Evolutionary conservation across 1,140 invertebrate species (phyloP), one percentile per base, ranked within the genome.

Genomic region (Lepidotrigona ventralis): DNA sequence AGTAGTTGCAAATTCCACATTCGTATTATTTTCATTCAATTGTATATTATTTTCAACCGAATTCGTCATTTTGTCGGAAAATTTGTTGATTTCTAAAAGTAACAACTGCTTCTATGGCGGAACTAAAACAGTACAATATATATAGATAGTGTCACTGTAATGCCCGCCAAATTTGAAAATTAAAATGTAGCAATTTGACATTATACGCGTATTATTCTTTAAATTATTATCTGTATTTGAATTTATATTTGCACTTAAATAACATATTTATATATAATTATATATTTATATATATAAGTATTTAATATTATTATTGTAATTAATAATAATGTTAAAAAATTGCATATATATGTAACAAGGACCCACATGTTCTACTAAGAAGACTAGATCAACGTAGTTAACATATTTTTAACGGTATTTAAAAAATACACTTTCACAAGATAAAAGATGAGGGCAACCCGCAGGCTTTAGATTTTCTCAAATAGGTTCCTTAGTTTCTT

Each of bases 1-100:
- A n/a, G 85, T 70, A 21, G 88, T 83, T 6, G 93, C 88, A 88
- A 94, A 93, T 68, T 91, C 88, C 69, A 77, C n/a, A n/a, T 74
- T 64, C 9, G 63, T 15, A 29, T 53, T 26, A 4, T 79, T 72
- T 39, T 69, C 69, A 19, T 56, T 66, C 14, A 51, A 68, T 58
- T 53, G 70, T 51, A 46, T 58, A 4, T 66, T 46, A n/a, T 78
- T 81, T 68, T 83, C 33, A 12, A 71, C 56, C 12, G 74, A 66
- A 51, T 73, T 72, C 17, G 66, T 83, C 82, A 90, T 89, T 69
- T 83, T 85, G 15, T 70, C 21, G 23, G 21, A 15, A 77, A 74
- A 73, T 26, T 74, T 66, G 17, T 23, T 23, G n/a, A 56, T 33
- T 58, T 21, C 33, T 19, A 79, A 51, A 56, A 79, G 23, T n/a